phyloP scores from a whole-genome alignment of 2,113 vertebrate genomes.

The Athene cunicularia region DNA sequence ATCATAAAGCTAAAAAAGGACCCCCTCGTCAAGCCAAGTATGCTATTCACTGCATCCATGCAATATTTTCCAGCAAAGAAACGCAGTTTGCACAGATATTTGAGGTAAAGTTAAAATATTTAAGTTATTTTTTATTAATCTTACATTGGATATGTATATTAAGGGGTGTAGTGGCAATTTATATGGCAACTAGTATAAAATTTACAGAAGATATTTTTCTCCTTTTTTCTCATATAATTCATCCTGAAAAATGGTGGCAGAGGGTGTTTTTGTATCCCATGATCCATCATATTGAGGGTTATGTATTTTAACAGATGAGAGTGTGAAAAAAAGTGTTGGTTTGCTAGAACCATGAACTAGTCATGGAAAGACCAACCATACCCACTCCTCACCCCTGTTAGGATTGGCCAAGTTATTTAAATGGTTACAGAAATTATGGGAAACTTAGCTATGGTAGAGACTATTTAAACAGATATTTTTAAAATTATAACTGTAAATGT shows the following conservation, averaged over 20 bases:
- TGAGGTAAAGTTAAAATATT: constrained; percentile 83
- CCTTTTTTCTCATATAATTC: not conserved
- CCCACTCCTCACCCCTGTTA: not conserved
- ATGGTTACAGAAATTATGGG: not conserved
- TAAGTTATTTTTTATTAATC: not conserved
- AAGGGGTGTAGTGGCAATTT: not conserved
- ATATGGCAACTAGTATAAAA: not conserved
- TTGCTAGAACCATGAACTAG: not conserved
- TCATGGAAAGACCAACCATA: not conserved
- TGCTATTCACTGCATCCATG: constrained; percentile 96
- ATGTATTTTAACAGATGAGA: not conserved
- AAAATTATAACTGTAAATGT: not conserved
- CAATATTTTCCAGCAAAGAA: constrained; percentile 98
- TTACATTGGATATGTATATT: not conserved
- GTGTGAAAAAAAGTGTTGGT: not conserved
- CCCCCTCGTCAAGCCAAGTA: constrained; percentile 96
- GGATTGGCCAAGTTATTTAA: not conserved
- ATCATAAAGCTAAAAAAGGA: constrained; percentile 97
- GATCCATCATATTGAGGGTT: not conserved
- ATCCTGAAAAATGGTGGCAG: not conserved
- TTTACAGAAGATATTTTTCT: not conserved
- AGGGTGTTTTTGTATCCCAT: not conserved
- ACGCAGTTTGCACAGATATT: constrained; percentile 99
- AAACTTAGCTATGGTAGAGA: not conserved
- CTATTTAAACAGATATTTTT: not conserved